Percentiles rank a stretch among this genome's conserved stretches.
These are phyloP conservation scores for Magallana gigas DNA, from an alignment of 1,140 invertebrate species.

Conservation along the genomic window DNA sequence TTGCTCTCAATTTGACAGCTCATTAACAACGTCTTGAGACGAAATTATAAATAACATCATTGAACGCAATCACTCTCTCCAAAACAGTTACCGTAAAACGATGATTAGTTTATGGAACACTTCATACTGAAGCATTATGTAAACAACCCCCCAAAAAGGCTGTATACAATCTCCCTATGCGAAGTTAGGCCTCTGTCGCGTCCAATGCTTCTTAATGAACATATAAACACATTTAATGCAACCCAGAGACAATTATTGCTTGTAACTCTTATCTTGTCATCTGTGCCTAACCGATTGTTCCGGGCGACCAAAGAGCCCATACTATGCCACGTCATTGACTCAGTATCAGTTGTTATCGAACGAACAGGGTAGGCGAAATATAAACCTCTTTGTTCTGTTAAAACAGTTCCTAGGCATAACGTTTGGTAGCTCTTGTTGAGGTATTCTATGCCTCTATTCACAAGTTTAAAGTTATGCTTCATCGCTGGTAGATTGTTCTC, in stretches of 20 bases:
- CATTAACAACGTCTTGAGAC: neutral
- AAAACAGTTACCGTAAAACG: neutral
- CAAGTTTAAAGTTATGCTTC: slow-evolving; percentile 19
- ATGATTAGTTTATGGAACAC: neutral
- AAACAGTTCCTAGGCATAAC: neutral
- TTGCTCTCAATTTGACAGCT: neutral
- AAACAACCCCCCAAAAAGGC: neutral
- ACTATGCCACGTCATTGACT: neutral
- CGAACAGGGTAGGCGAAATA: neutral
- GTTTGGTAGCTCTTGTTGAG: neutral
- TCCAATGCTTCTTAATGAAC: slow-evolving; percentile 12
- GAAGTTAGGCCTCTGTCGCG: neutral
- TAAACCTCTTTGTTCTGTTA: slow-evolving; percentile 14
- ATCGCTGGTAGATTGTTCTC: neutral
- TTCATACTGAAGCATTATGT: neutral
- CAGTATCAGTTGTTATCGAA: neutral
- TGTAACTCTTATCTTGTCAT: slow-evolving; percentile 31
- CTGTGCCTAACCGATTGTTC: neutral
- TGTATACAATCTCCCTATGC: neutral
- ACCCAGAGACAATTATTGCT: neutral
- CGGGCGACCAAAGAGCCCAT: neutral
- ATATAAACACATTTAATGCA: slow-evolving; percentile 16
- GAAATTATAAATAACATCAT: slow-evolving; percentile 25
- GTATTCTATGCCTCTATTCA: neutral
- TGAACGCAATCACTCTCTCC: neutral